phyloP scores from a whole-genome alignment of 2,888 invertebrate genomes.

The Caenorhabditis sulstoni region DNA sequence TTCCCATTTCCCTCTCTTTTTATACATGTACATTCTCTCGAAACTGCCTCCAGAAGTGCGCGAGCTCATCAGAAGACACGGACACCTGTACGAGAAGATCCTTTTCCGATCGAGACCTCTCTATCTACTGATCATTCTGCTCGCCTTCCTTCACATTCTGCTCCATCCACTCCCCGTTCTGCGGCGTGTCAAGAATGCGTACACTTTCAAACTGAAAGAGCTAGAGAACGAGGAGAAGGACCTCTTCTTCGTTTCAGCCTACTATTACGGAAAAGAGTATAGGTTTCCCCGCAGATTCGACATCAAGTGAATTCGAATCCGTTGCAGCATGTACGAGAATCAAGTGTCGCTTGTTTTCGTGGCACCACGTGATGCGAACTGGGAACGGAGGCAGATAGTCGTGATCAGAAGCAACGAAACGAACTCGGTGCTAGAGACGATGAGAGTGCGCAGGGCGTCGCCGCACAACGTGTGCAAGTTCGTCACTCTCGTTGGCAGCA shows the following conservation, averaged over 20 bases:
- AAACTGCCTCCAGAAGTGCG: constrained; percentile 5
- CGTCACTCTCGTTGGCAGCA: constrained; percentile 28
- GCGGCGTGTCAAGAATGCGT: constrained; percentile 45
- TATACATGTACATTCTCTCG: background rate
- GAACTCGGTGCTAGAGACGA: constrained; percentile 19
- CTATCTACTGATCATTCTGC: constrained; percentile 17
- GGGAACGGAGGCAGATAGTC: constrained; percentile 38
- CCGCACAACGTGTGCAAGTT: constrained; percentile 44
- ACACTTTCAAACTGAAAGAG: constrained; percentile 36
- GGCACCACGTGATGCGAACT: constrained; percentile 38
- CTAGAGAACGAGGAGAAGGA: constrained; percentile 35
- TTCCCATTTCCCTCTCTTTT: background rate
- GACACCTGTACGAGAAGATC: constrained; percentile 4
- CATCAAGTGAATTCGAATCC: background rate
- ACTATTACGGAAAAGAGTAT: constrained; percentile 48
- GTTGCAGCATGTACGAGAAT: constrained; percentile 37
- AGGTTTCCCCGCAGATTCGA: constrained; percentile 7
- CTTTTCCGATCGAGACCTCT: background rate
- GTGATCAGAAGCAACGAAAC: constrained; percentile 30
- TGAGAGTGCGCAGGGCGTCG: constrained; percentile 37
- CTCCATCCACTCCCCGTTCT: constrained; percentile 25
- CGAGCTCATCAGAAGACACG: constrained; percentile 6
- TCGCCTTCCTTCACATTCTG: constrained; percentile 29
- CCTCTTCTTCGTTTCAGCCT: constrained; percentile 47
- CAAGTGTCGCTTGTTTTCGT: constrained; percentile 38